Evolutionary conservation across 2,113 vertebrate species (phyloP), one percentile per base, ranked within the genome.

Genomic region (Barbus barbus): DNA sequence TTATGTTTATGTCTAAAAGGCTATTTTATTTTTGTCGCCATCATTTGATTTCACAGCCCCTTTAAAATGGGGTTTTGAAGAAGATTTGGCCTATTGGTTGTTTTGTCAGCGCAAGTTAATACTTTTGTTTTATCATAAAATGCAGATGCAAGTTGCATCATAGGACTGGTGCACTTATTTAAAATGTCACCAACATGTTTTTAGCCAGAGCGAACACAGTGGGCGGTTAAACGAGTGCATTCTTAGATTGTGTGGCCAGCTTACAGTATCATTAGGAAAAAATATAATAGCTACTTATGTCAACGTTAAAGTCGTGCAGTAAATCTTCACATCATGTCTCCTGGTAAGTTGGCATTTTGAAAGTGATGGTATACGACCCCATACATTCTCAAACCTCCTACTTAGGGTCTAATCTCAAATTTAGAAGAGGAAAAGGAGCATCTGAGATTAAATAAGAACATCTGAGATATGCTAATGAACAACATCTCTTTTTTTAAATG

Each of bases 121-220:
- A 28, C 33, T 48, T 41, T 58, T 69, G 24, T 63, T 80, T 81
- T 48, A 67, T 67, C 61, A 67, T 67, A 51, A 81, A 67, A 81
- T 65, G 60, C 60, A n/a, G n/a, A 12, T 67, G 41, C 60, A 33
- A 67, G 60, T 81, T 51, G 38, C 26, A 79, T 85, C 78, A 74
- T 79, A 79, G 76, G 67, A 82, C 73, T 63, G 31, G 78, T 77
- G 80, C 51, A 58, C 67, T 65, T 79, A 80, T 60, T 60, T 69
- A 38, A 83, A 85, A 78, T 85, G 81, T 83, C 80, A 76, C 84
- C 46, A 87, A 63, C 63, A 60, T 79, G 69, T 83, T 33, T 58
- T 83, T 83, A 81, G 60, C n/a, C 26, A 82, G 33, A 56, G 44
- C 26, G 36, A 73, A 80, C n/a, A 20, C 71, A 80, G 69, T 75